Base-by-base conservation (phyloP, 1,140 invertebrate genomes). In the Cherax quadricarinatus region DNA sequence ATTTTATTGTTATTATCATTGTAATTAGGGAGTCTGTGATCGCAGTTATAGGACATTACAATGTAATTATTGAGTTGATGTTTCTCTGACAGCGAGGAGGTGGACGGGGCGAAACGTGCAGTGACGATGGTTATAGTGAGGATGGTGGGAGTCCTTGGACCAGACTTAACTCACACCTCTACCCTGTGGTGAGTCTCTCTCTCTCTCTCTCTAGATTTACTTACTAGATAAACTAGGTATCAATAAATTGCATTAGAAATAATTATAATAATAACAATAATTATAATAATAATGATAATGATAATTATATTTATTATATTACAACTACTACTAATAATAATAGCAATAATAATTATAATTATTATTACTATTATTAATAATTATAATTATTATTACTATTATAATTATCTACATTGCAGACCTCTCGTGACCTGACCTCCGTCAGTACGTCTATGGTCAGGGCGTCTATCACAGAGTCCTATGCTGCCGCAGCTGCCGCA, bases 401-500 rank as follows among this genome's bases (percentile, higher is more conserved):
- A 41, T 41, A 1, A 41, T 41, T 41, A 41, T 41, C 30, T 41
- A 41, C 79, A 5, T 1, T 41, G n/a, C 93, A 93, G 93, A 86
- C 88, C 1, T 84, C 93, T 5, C 87, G 93, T 10, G 93, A 93
- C 87, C 70, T 92, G 78, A 92, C 88, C 30, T 82, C 88, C 21
- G 93, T 93, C 7, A 93, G 91, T 57, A 90, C 93, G 30, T 93
- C 93, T 60, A 93, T 93, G 88, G 93, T 93, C 24, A 75, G 93
- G 30, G 93, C 93, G 16, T 92, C 93, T n/a, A 89, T 93, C 75
- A 92, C 82, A 12, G 93, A 93, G 57, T 93, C 93, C 21, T 93
- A 93, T 88, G 92, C 90, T 75, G 92, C 94, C 94, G 86, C 88
- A 93, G 83, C 94, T 90, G 93, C 93, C 92, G 87, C 93, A 93